These are phyloP conservation scores for Carcharodon carcharias DNA, from an alignment of 2,797 vertebrate species.

Conservation along the genomic window DNA sequence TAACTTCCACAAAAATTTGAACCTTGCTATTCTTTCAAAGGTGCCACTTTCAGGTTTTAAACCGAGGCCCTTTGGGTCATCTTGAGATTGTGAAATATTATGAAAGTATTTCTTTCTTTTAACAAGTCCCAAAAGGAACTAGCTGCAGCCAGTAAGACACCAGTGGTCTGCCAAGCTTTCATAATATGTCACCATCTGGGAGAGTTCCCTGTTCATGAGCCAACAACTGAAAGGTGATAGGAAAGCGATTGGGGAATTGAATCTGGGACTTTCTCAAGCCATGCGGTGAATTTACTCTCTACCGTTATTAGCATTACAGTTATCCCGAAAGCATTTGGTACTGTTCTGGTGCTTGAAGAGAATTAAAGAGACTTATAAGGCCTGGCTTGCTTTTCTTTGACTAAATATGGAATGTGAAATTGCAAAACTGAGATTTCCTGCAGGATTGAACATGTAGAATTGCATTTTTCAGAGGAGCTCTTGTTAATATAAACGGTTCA, in stretches of 20 bases:
- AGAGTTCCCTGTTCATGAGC: neutral
- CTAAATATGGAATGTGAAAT: neutral
- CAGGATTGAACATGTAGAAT: neutral
- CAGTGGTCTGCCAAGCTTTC: neutral
- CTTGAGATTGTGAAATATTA: neutral
- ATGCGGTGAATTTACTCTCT: neutral
- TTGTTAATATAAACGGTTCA: neutral
- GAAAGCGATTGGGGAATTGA: neutral
- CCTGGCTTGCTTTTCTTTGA: neutral
- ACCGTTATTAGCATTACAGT: neutral
- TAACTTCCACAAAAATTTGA: neutral
- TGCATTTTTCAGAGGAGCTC: neutral
- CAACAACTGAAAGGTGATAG: neutral
- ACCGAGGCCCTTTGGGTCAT: neutral
- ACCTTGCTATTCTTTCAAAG: neutral
- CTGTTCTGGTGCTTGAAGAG: neutral
- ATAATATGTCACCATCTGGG: neutral
- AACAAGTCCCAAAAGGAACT: neutral
- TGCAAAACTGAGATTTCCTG: neutral
- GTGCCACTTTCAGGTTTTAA: neutral
- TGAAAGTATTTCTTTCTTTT: neutral
- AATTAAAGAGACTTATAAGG: neutral
- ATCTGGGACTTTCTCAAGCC: neutral
- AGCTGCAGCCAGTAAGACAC: neutral
- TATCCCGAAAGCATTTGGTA: neutral